Percentiles rank a stretch among this genome's conserved stretches.
phyloP scores from a whole-genome alignment of 2,113 vertebrate species.

The Nycticebus coucang region DNA sequence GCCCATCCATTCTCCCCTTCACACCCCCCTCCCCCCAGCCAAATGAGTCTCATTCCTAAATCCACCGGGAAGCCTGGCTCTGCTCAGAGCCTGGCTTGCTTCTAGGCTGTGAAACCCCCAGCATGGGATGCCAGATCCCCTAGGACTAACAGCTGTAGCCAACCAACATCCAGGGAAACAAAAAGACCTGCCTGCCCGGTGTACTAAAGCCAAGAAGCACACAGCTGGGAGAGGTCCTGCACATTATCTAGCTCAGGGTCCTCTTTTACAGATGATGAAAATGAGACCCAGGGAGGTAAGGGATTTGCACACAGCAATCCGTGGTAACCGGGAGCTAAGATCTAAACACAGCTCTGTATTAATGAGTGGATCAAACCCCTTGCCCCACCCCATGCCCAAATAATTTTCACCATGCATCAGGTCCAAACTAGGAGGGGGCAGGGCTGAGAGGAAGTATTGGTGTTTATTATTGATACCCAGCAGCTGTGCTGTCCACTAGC shows the following conservation, averaged over 20 bases:
- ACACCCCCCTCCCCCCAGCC: neutral
- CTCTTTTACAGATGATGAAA: constrained; percentile 38
- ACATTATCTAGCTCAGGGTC: neutral
- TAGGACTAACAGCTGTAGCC: constrained; percentile 45
- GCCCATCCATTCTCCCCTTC: neutral
- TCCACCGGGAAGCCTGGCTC: constrained; percentile 41
- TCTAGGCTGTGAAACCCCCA: constrained; percentile 31
- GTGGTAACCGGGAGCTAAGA: constrained; percentile 48
- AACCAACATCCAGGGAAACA: constrained; percentile 47
- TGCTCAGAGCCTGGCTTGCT: constrained; percentile 22
- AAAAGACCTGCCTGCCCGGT: neutral
- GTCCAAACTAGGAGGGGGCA: neutral
- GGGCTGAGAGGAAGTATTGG: neutral
- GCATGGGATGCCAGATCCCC: neutral
- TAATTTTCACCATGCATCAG: constrained; percentile 18
- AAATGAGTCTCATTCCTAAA: constrained; percentile 24
- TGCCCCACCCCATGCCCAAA: neutral
- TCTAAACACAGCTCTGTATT: constrained; percentile 40
- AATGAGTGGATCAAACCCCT: neutral
- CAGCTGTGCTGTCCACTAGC: neutral
- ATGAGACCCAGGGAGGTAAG: constrained; percentile 3
- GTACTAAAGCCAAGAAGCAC: constrained; percentile 6
- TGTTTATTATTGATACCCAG: constrained; percentile 35
- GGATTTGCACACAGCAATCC: constrained; percentile 40
- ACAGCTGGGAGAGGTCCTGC: neutral